A percentile compares a stretch with the other conserved stretches of the same genome.
These are phyloP conservation scores for Chaenogobius annularis DNA, from an alignment of 2,113 vertebrate species.

Conservation along the genomic window DNA sequence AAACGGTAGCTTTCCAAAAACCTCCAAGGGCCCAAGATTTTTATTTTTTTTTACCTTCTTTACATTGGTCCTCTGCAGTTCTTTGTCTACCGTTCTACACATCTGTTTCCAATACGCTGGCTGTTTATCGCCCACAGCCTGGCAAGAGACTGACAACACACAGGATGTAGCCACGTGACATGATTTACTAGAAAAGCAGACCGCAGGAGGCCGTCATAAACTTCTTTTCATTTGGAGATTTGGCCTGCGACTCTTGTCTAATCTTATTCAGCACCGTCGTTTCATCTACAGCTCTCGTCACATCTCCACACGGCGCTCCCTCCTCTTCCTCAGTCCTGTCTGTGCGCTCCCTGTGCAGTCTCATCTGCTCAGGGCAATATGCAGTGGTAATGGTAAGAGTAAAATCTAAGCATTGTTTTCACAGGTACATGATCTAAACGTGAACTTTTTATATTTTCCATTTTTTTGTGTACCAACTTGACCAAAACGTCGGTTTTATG, in stretches of 20 bases:
- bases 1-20: conserved; percentile 24
- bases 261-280: conserved; percentile 44
- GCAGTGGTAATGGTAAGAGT: not conserved
- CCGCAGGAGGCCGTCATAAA: conserved; percentile 27
- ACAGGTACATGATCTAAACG: no score
- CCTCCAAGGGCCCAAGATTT: conserved; percentile 11
- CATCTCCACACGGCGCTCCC: not conserved
- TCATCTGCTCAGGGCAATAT: conserved; percentile 32
- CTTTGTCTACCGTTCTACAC: conserved; percentile 18
- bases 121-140: conserved; percentile 54
- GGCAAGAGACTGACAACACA: conserved; percentile 56
- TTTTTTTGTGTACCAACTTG: no score
- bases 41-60: not conserved
- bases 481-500: no score
- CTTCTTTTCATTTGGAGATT: conserved; percentile 22
- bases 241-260: conserved; percentile 31
- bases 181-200: conserved; percentile 49
- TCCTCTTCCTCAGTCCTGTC: conserved; percentile 48
- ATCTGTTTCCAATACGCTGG: conserved; percentile 63
- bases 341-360: conserved; percentile 24
- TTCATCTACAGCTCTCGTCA: conserved; percentile 31
- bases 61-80: not conserved
- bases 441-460: no score
- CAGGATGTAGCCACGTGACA: conserved; percentile 64
- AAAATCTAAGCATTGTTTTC: not conserved